phyloP scores from a whole-genome alignment of 2,888 invertebrate genomes.

The Lochmaea crataegi region DNA sequence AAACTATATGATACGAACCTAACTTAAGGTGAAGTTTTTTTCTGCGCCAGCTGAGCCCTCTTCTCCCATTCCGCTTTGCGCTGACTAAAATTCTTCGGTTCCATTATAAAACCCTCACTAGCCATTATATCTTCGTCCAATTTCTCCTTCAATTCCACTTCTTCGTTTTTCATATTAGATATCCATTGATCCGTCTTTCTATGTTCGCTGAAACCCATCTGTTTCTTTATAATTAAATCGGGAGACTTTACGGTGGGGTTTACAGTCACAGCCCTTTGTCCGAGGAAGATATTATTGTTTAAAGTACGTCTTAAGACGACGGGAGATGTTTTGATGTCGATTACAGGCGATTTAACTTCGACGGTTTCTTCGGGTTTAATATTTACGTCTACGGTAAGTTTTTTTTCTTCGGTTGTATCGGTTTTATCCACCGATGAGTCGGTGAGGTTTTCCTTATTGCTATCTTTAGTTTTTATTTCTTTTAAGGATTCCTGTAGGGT shows the following conservation, averaged over 20 bases:
- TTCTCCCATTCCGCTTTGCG: constrained; percentile 83
- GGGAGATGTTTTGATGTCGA: constrained; percentile 42
- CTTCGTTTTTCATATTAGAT: constrained; percentile 54
- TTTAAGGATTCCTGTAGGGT: constrained; percentile 69
- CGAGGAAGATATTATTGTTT: constrained; percentile 55
- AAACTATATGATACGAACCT: too few relatives aligned
- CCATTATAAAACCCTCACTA: constrained; percentile 63
- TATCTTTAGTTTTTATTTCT: constrained; percentile 72
- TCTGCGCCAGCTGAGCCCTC: constrained; percentile 78
- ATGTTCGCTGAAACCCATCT: constrained; percentile 56
- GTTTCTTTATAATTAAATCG: constrained; percentile 58
- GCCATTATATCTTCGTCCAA: constrained; percentile 51
- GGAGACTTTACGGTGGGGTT: constrained; percentile 51
- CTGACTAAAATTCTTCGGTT: constrained; percentile 80
- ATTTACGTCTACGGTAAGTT: constrained; percentile 24
- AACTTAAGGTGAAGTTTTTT: constrained; percentile 62
- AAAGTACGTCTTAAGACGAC: constrained; percentile 58
- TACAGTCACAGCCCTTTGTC: constrained; percentile 57
- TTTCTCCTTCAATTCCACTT: constrained; percentile 51
- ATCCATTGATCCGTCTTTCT: constrained; percentile 61
- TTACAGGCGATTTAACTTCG: constrained; percentile 41
- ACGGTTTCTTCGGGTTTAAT: constrained; percentile 29
- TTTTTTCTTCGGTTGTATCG: constrained; percentile 27
- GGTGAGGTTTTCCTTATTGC: constrained; percentile 78
- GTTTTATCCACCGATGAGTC: constrained; percentile 66